Percentiles rank a stretch among this genome's conserved stretches.
These are phyloP conservation scores for Gastracanthus pulcherrimus DNA, from an alignment of 2,888 invertebrate species.

Conservation along the genomic window DNA sequence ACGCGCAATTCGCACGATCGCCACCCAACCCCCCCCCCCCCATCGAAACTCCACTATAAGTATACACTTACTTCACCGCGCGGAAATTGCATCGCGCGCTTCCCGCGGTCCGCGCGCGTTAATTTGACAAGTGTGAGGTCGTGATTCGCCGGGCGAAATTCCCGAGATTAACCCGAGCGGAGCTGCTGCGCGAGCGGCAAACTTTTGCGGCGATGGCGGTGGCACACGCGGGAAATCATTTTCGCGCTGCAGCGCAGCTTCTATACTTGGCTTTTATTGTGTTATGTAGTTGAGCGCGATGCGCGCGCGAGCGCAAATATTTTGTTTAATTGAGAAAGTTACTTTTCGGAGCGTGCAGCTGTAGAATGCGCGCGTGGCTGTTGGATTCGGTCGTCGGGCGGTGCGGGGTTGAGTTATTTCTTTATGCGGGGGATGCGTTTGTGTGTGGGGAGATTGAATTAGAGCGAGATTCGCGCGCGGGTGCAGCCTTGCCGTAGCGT, in stretches of 20 bases:
- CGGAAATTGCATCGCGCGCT: not conserved
- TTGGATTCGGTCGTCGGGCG: not conserved
- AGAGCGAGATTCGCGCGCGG: too few relatives aligned
- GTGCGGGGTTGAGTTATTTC: too few relatives aligned
- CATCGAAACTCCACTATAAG: too few relatives aligned
- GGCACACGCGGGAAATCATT: constrained; percentile 33
- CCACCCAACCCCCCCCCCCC: too few relatives aligned
- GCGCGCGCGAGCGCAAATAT: not conserved
- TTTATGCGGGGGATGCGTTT: too few relatives aligned
- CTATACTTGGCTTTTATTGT: not conserved
- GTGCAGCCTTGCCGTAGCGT: too few relatives aligned
- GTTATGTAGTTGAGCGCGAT: not conserved
- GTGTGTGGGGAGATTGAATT: too few relatives aligned
- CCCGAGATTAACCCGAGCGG: not conserved
- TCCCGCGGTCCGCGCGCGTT: too few relatives aligned
- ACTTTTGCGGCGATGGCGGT: not conserved
- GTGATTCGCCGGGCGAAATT: not conserved
- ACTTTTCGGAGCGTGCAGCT: not conserved
- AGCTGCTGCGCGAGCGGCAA: not conserved
- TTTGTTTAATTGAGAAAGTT: constrained; percentile 18
- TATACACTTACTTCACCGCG: too few relatives aligned
- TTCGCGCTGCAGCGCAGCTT: not conserved
- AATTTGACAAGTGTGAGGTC: not conserved
- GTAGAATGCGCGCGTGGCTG: not conserved
- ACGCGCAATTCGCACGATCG: too few relatives aligned